Percentiles rank a stretch among this genome's conserved stretches.
These are phyloP conservation scores for Bradynema listronoti DNA, from an alignment of 1,140 invertebrate species.

Conservation along the genomic window DNA sequence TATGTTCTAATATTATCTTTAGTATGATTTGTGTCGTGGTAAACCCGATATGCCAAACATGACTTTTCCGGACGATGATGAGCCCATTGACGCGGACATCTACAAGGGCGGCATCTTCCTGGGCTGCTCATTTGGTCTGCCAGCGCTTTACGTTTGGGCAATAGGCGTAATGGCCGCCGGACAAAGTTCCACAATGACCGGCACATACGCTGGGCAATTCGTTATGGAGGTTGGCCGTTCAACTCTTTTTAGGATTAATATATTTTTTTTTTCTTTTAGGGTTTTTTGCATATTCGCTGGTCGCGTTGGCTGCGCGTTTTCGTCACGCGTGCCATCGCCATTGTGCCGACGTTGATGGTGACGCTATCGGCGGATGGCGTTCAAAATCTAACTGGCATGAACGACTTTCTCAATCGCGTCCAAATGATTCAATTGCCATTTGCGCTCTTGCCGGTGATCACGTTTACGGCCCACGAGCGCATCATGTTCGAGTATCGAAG, in stretches of 20 bases:
- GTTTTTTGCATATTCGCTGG: constrained; percentile 81
- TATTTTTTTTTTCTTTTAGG: constrained; percentile 67
- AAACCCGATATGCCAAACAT: no score
- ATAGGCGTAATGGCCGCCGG: constrained; percentile 81
- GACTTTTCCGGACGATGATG: no score
- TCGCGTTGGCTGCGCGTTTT: constrained; percentile 79
- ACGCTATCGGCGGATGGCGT: constrained; percentile 66
- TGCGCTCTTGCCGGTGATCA: constrained; percentile 74
- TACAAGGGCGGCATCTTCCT: constrained; percentile 59
- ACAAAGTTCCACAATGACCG: constrained; percentile 76
- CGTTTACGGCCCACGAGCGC: constrained; percentile 72
- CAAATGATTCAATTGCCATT: constrained; percentile 60
- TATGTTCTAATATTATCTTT: no score
- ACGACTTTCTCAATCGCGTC: constrained; percentile 75
- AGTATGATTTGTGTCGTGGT: no score
- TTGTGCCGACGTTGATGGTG: constrained; percentile 78
- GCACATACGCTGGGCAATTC: constrained; percentile 65
- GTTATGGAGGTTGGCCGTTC: constrained; percentile 62
- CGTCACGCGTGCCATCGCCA: constrained; percentile 77
- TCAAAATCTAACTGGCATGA: constrained; percentile 72
- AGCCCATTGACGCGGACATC: constrained; percentile 58
- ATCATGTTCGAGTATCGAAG: constrained; percentile 80
- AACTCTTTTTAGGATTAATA: constrained; percentile 69
- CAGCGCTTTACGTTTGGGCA: constrained; percentile 80
- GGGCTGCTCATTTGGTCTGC: constrained; percentile 74